Evolutionary conservation across 2,888 invertebrate genomes (phyloP).

Genomic region (Brachyptera putata): DNA sequence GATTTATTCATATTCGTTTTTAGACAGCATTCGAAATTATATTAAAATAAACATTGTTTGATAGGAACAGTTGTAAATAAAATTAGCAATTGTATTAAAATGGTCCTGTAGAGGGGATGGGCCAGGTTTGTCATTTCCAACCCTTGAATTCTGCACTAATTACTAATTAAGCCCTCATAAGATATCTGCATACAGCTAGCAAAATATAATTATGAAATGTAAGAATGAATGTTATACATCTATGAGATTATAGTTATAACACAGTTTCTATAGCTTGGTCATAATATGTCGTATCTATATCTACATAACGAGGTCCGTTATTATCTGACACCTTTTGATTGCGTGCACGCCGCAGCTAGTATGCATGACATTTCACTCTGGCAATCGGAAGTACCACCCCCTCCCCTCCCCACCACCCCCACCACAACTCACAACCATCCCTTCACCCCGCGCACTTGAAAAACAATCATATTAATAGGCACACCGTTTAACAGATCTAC

Average conservation of each 20-base stretch:
- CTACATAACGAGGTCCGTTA: neutral
- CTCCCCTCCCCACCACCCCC: neutral
- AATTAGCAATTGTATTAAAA: no score
- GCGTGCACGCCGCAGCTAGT: neutral
- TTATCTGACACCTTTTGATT: constrained; percentile 4
- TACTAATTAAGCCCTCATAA: no score
- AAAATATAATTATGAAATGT: no score
- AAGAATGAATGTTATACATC: no score
- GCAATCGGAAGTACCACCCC: neutral
- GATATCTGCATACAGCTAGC: neutral
- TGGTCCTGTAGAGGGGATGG: constrained; percentile 3
- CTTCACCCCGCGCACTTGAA: neutral
- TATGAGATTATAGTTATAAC: no score
- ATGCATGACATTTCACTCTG: neutral
- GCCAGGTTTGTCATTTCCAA: neutral
- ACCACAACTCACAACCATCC: neutral
- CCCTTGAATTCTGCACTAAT: neutral
- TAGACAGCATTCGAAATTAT: no score
- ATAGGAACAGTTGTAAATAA: no score
- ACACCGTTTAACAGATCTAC: no score
- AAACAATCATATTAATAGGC: no score
- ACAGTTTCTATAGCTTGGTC: neutral
- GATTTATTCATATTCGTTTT: no score
- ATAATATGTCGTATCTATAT: neutral
- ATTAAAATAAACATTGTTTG: no score